Percentiles rank a stretch among this genome's conserved stretches.
Conservation (phyloP, 2,888 invertebrate species). For the Harpalus rufipes region DNA sequence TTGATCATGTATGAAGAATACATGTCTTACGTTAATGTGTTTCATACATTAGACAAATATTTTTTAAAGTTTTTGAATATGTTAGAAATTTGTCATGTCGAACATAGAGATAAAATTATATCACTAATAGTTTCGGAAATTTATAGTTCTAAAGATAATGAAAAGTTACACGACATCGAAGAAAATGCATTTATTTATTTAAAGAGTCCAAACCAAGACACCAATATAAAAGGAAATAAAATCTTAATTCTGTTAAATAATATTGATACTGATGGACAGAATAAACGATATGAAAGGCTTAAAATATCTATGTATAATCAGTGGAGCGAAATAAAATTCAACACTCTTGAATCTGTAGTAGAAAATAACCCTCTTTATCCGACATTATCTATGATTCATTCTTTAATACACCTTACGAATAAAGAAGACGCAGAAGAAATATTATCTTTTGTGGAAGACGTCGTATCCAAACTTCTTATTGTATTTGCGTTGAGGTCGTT, state of each 20-base stretch:
- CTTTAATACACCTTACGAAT: neutral
- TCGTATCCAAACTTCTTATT: constrained; percentile 15
- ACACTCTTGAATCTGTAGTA: neutral
- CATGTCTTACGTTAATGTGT: neutral
- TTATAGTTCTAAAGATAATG: neutral
- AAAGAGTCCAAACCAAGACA: neutral
- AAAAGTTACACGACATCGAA: neutral
- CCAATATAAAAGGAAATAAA: neutral
- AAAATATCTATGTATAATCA: constrained; percentile 8
- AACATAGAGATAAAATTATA: constrained; percentile 4
- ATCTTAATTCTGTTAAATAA: neutral
- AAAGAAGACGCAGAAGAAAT: neutral
- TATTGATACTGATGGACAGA: neutral
- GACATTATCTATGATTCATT: neutral
- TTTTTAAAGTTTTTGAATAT: neutral
- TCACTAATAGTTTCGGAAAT: neutral
- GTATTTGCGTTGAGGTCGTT: constrained; percentile 44
- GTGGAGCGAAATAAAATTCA: constrained; percentile 35
- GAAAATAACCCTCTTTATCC: constrained; percentile 34
- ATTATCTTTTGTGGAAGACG: constrained; percentile 36
- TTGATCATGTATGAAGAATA: neutral
- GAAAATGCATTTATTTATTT: neutral
- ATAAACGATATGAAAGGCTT: neutral
- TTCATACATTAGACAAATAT: neutral
- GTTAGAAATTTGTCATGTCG: neutral